Conservation (phyloP, 1,140 invertebrate species). For the Paraescarpia echinospica region DNA sequence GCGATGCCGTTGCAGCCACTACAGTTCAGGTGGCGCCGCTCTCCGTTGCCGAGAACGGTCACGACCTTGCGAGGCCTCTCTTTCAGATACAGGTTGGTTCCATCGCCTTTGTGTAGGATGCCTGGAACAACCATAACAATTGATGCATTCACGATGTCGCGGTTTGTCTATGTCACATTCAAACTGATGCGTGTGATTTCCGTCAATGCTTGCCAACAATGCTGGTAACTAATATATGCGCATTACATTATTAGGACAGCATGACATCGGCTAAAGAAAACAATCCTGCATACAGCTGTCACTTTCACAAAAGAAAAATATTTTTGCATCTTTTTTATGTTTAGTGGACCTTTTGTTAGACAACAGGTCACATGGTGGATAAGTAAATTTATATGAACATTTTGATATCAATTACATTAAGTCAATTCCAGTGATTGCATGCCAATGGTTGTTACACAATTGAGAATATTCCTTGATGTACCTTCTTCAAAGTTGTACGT, state of each 20-base stretch:
- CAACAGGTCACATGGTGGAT: no score
- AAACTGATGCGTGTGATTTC: background rate
- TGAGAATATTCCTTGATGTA: conserved; percentile 30
- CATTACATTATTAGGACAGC: no score
- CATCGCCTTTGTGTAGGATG: conserved; percentile 95
- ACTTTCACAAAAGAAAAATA: no score
- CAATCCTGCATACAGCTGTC: no score
- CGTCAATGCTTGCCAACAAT: background rate
- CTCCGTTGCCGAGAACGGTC: conserved; percentile 91
- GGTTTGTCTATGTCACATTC: background rate
- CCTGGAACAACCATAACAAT: conserved; percentile 60
- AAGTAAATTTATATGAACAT: no score
- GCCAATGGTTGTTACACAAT: background rate
- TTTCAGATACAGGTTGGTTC: conserved; percentile 92
- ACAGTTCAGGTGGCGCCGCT: conserved; percentile 73
- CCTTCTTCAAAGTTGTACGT: conserved; percentile 97
- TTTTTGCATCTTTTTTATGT: no score
- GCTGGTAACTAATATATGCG: background rate
- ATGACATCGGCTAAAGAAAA: no score
- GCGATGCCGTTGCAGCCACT: conserved; percentile 80
- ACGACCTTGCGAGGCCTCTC: conserved; percentile 88
- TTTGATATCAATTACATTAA: no score
- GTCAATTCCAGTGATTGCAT: background rate
- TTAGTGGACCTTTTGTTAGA: no score
- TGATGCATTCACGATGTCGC: conserved; percentile 7